Base-by-base conservation (phyloP, 2,797 vertebrate genomes). In the Gobio occitaniae region DNA sequence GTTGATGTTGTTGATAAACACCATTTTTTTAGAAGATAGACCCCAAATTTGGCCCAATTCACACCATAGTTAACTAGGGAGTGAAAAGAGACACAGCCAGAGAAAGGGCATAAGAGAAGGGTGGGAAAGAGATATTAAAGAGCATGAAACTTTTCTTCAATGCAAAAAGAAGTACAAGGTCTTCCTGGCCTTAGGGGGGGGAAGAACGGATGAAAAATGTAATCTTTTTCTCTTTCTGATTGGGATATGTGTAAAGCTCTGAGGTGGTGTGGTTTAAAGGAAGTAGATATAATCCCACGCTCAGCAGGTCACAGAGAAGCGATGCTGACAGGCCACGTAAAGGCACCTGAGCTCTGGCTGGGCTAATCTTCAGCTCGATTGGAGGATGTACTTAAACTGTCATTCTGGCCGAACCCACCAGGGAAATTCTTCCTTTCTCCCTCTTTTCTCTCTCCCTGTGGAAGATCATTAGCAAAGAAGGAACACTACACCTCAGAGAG, bases 191-290 rank as follows among this genome's bases (percentile, higher is more conserved):
- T 84, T 61, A 0, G 29, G n/a, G 21, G 13, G 16, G 7, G 4
- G 6, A 6, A 47, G 44, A 38, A 47, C n/a, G 48, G 71, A 68
- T 56, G 75, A 52, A 72, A 82, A 74, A 82, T 65, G 56, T 29
- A 88, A 70, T 78, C 80, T 71, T 88, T 88, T 86, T 83, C 21
- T 76, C 84, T 54, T 87, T 84, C 72, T 80, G 86, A 84, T 82
- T 87, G 86, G 77, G 68, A 74, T 80, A 65, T 80, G 84, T 44
- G 77, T 74, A 72, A 80, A 80, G 68, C 83, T 85, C 68, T 38
- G 59, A 52, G 77, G 83, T 80, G 76, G 77, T 65, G 15, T 65
- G 68, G 47, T 77, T 84, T 84, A 77, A 68, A 77, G 36, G 77
- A 85, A 74, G 69, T n/a, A 74, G 69, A 80, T 80, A 65, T 85